Evolutionary conservation across 2,888 invertebrate genomes (phyloP).

Genomic region (Diabrotica balteata): DNA sequence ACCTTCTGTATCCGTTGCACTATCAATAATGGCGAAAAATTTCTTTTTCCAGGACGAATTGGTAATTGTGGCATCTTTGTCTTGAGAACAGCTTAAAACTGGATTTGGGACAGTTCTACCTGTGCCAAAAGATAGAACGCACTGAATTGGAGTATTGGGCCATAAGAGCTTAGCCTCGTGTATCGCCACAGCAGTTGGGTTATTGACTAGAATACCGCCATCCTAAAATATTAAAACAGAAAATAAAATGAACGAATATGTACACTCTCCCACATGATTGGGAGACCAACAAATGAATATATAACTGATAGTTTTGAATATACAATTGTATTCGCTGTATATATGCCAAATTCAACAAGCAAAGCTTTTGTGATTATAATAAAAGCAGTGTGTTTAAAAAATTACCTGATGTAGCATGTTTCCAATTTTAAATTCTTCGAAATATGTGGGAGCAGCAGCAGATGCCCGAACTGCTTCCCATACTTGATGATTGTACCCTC

Average conservation of each 20-base stretch:
- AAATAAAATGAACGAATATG: conserved; percentile 4
- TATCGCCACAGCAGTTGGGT: conserved; percentile 86
- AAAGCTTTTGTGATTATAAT: too few relatives aligned
- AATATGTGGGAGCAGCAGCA: conserved; percentile 91
- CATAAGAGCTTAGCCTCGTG: conserved; percentile 87
- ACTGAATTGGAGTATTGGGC: conserved; percentile 76
- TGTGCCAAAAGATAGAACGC: conserved; percentile 86
- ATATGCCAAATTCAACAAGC: too few relatives aligned
- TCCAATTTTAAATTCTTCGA: conserved; percentile 78
- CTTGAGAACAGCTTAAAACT: conserved; percentile 46
- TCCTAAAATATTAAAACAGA: conserved; percentile 63
- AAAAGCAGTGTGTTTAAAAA: too few relatives aligned
- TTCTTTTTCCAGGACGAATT: conserved; percentile 77
- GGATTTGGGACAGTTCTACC: conserved; percentile 65
- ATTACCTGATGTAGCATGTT: conserved; percentile 73
- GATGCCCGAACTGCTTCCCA: conserved; percentile 91
- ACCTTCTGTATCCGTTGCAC: conserved; percentile 89
- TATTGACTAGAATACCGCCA: conserved; percentile 86
- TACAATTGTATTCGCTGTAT: too few relatives aligned
- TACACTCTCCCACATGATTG: background rate
- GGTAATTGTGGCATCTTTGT: conserved; percentile 46
- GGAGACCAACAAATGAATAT: too few relatives aligned
- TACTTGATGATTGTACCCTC: conserved; percentile 71
- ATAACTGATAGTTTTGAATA: too few relatives aligned
- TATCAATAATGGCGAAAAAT: conserved; percentile 81